These are phyloP conservation scores for Coryphaenoides rupestris DNA, from an alignment of 2,113 vertebrate genomes.

Conservation along the genomic window DNA sequence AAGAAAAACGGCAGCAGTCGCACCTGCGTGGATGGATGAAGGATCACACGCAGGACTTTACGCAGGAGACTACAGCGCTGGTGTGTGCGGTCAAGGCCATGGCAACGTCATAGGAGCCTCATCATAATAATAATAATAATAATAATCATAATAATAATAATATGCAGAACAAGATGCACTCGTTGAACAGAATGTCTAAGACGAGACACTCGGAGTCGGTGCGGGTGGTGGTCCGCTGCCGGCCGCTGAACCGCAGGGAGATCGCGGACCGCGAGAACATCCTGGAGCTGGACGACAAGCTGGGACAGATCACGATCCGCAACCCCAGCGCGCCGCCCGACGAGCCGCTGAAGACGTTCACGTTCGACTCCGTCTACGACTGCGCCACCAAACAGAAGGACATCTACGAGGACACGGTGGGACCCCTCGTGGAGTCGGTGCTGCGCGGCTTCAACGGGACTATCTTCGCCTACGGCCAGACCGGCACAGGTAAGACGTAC, in stretches of 20 bases:
- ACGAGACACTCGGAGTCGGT: slow-evolving; percentile 81
- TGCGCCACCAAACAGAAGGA: slow-evolving; percentile 83
- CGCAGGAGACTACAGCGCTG: no score
- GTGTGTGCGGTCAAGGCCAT: neutral
- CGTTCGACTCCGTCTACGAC: slow-evolving; percentile 92
- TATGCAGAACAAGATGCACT: neutral
- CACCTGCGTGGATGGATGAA: slow-evolving; percentile 36
- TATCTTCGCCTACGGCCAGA: slow-evolving; percentile 91
- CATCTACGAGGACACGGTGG: slow-evolving; percentile 88
- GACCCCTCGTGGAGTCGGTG: slow-evolving; percentile 89
- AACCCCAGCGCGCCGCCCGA: slow-evolving; percentile 82
- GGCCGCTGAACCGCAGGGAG: slow-evolving; percentile 84
- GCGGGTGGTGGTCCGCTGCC: slow-evolving; percentile 92
- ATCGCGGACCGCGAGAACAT: slow-evolving; percentile 77
- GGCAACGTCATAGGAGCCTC: neutral
- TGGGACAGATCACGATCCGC: slow-evolving; percentile 88
- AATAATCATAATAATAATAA: no score
- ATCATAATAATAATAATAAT: neutral
- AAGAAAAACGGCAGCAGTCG: neutral
- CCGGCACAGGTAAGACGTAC: slow-evolving; percentile 93
- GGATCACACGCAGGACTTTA: neutral
- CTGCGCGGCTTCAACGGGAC: slow-evolving; percentile 93
- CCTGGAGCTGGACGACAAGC: slow-evolving; percentile 81
- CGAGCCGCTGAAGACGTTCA: slow-evolving; percentile 88
- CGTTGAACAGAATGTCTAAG: slow-evolving; percentile 61